Base-by-base conservation (phyloP, 2,113 vertebrate genomes). In the Bettongia penicillata region DNA sequence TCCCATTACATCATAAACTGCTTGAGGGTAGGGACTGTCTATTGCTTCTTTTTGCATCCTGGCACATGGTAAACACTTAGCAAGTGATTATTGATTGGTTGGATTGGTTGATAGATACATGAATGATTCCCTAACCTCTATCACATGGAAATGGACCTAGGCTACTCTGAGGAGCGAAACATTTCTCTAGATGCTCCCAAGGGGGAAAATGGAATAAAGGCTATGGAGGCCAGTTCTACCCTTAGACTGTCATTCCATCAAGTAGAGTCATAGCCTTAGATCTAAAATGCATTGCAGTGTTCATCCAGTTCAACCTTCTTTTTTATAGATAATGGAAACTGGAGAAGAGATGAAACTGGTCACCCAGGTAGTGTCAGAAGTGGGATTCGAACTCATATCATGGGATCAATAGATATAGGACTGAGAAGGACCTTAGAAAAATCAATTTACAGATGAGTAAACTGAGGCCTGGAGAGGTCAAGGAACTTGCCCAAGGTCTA, bases 81-180 rank as follows among this genome's bases (percentile, higher is more conserved):
- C 31, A 14, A 37, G 31, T 14, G 31, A 19, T n/a, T 16, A 77
- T 6, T 16, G 61, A 77, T 77, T n/a, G 14, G 5, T n/a, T 77
- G 61, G 37, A 77, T 77, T 77, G 61, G 61, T 37, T n/a, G 37
- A 19, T 19, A 31, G 3, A 3, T 37, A 14, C 31, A 37, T 10
- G 57, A 68, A 68, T 37, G 57, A 77, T 77, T 19, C 61, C 61
- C n/a, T 68, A 68, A 31, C 61, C 37, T 31, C 0, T 51, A 22
- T 9, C 22, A 3, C 22, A 22, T 4, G 28, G n/a, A 19, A 22
- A 47, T 51, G 10, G 24, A 28, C 28, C 49, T 31, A 6, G 23
- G 24, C 19, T 19, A 89, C 51, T 0, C 0, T 24, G 37, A 0
- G 5, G 23, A 19, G 49, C 24, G 16, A 14, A 14, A 0, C 8